A percentile compares a stretch with the other conserved stretches of the same genome.
These are phyloP conservation scores for Druon quercuslanigerum DNA, from an alignment of 1,140 invertebrate species.

Conservation along the genomic window DNA sequence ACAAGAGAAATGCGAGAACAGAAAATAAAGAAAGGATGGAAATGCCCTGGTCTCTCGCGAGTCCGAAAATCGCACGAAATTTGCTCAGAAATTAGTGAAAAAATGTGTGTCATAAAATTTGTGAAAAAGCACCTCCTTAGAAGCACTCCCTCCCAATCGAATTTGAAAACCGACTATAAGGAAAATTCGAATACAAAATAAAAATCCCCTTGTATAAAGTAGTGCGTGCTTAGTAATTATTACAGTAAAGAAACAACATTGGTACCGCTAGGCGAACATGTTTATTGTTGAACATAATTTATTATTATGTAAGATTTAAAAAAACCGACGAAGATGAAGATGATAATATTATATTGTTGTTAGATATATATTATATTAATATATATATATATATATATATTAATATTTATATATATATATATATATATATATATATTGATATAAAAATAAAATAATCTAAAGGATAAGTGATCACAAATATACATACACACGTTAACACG, in stretches of 20 bases:
- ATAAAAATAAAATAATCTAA: conserved; percentile 63
- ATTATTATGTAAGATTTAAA: conserved; percentile 64
- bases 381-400: conserved; percentile 61
- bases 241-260: conserved; percentile 43
- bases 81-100: conserved; percentile 56
- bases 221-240: conserved; percentile 42
- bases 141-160: neutral
- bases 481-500: conserved; percentile 46
- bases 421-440: conserved; percentile 60
- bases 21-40: neutral
- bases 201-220: conserved; percentile 53
- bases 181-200: conserved; percentile 41
- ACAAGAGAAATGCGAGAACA: neutral
- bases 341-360: conserved; percentile 73
- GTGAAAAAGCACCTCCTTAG: conserved; percentile 33
- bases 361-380: conserved; percentile 68
- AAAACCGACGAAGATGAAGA: conserved; percentile 55
- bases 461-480: conserved; percentile 52
- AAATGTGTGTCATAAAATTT: conserved; percentile 10
- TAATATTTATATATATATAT: conserved; percentile 69
- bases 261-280: conserved; percentile 60
- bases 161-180: conserved; percentile 32
- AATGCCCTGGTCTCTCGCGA: conserved; percentile 8
- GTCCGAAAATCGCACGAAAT: conserved; percentile 62
- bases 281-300: conserved; percentile 69